A percentile compares a stretch with the other conserved stretches of the same genome.
Conservation (phyloP, 2,113 vertebrate genomes). For the Nothoprocta pentlandii region DNA sequence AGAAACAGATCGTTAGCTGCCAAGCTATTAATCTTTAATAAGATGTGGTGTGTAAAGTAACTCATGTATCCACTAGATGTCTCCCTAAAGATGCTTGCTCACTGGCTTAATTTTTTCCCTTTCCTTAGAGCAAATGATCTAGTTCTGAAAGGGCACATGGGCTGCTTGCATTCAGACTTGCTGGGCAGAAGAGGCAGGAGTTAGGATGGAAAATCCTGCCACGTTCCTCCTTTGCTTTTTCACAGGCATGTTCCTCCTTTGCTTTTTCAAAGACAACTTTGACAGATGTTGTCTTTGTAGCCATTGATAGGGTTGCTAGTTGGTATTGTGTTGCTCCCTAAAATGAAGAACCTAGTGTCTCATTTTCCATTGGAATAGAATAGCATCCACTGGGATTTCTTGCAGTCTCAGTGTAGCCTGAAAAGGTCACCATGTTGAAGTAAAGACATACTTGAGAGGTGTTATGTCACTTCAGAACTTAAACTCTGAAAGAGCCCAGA, state of each 20-base stretch:
- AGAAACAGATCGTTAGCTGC: not conserved
- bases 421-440: not conserved
- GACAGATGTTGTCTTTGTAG: not conserved
- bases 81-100: not conserved
- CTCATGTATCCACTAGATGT: conserved; percentile 39
- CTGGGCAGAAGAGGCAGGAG: not conserved
- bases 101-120: not conserved
- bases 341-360: not conserved
- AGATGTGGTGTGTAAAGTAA: not conserved
- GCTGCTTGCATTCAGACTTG: not conserved
- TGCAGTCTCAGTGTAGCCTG: not conserved
- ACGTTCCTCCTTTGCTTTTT: not conserved
- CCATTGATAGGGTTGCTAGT: not conserved
- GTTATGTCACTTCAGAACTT: not conserved
- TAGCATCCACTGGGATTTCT: not conserved
- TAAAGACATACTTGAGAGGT: not conserved
- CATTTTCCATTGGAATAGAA: not conserved
- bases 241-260: fast-evolving
- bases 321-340: not conserved
- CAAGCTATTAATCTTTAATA: not conserved
- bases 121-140: not conserved
- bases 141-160: not conserved
- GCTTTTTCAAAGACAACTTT: not conserved
- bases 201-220: not conserved
- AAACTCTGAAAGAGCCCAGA: not conserved